Evolutionary conservation across 2,113 vertebrate species (phyloP).

Genomic region (Aegithalos caudatus): DNA sequence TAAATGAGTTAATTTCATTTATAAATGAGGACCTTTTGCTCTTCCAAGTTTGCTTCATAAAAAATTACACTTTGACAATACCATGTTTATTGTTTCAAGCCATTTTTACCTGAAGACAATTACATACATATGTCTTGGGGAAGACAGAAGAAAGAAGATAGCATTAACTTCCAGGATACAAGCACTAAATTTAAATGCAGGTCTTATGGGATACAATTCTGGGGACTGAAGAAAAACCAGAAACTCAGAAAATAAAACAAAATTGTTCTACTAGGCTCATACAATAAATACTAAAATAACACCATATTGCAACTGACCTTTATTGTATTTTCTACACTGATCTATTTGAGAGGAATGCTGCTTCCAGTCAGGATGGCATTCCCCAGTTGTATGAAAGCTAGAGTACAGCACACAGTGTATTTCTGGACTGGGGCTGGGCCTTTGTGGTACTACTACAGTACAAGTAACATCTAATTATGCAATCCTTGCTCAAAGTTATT

Average conservation of each 20-base stretch:
- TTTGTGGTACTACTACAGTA: neutral
- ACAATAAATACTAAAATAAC: neutral
- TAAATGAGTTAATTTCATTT: neutral
- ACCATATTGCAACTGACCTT: neutral
- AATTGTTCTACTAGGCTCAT: neutral
- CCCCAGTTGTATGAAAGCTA: neutral
- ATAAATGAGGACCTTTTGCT: neutral
- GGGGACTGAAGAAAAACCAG: neutral
- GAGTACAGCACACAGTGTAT: neutral
- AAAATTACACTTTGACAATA: neutral
- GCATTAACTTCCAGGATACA: neutral
- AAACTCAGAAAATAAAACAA: neutral
- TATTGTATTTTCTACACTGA: neutral
- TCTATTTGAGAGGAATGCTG: neutral
- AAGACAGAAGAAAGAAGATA: neutral
- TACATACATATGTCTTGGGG: neutral
- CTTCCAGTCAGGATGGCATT: neutral
- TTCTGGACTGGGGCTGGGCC: neutral
- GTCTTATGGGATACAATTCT: neutral
- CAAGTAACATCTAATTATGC: neutral
- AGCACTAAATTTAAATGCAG: neutral
- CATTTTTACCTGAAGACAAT: neutral
- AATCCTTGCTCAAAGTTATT: neutral
- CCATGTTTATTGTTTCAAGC: neutral
- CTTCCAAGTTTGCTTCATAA: neutral